Base-by-base conservation (phyloP, 2,113 vertebrate species). In the Epinephelus moara region DNA sequence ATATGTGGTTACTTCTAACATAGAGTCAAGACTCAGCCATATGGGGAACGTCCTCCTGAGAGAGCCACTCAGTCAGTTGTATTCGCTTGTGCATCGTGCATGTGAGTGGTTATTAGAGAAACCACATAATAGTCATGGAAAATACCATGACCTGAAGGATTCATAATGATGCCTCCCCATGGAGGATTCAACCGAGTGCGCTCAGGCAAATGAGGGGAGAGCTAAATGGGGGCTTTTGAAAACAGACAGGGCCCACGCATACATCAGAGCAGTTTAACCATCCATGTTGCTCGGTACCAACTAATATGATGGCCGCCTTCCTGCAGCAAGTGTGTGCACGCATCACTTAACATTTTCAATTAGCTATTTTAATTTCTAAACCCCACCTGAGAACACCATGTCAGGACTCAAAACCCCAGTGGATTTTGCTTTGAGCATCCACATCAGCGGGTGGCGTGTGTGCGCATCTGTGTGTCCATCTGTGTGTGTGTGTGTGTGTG, bases 311-410 rank as follows among this genome's bases (percentile, higher is more conserved):
- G 42, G 55, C 50, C 0, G 9, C 53, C 70, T 50, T 53, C 70
- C 70, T 80, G 82, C 68, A 78, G 63, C 50, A 82, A 85, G 76
- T 77, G 84, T 87, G 88, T 79, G 79, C 0, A 79, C 33, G 91
- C 93, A 88, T 94, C 89, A 80, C 75, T 92, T 89, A 87, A 87
- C 70, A 84, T 88, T 82, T 88, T 88, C 63, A 91, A 89, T 88
- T 88, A 89, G 74, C 62, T 19, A 55, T 88, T 85, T 75, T 69
- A 71, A 88, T 89, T 83, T 84, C 0, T 79, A 80, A 76, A 67
- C 81, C 78, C 86, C 89, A 81, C 74, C 60, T 76, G 89, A 82
- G 81, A 81, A 81, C 83, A 57, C 37, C 45, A 42, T 75, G 88
- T 79, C 74, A 86, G 42, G 49, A 53, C 66, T 73, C 50, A 70